Conservation (phyloP, 2,888 invertebrate species). For the Heliconius cydno region DNA sequence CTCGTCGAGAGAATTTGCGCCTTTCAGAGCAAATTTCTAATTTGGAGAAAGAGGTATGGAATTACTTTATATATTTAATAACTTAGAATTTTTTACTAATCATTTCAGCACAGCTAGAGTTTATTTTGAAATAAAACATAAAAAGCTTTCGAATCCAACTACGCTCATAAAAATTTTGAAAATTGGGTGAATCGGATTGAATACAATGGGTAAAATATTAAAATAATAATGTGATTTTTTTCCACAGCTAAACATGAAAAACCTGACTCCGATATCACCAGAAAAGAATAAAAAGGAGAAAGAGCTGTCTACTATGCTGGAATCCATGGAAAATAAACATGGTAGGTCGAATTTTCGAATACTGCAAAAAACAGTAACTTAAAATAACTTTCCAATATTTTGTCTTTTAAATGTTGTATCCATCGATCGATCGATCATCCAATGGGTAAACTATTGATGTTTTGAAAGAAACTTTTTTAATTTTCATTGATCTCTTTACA, state of each 20-base stretch:
- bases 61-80: background rate
- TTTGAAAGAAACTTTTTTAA: constrained; percentile 64
- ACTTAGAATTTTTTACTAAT: too few species aligned
- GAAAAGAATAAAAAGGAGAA: constrained; percentile 87
- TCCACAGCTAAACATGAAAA: constrained; percentile 84
- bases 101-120: too few species aligned
- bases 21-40: constrained; percentile 90
- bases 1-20: constrained; percentile 90
- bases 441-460: constrained; percentile 84
- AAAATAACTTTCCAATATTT: constrained; percentile 2
- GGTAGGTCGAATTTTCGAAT: constrained; percentile 81
- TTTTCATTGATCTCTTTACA: constrained; percentile 48
- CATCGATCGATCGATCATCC: constrained; percentile 51
- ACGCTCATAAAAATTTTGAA: too few species aligned
- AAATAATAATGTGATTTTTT: constrained; percentile 19
- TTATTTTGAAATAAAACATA: too few species aligned
- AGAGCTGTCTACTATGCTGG: constrained; percentile 88
- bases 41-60: constrained; percentile 90
- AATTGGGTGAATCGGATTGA: too few species aligned
- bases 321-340: constrained; percentile 92
- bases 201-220: too few species aligned
- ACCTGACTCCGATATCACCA: constrained; percentile 83
- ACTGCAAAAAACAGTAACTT: constrained; percentile 10
- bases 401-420: constrained; percentile 27
- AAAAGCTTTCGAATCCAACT: too few species aligned